A percentile compares a stretch with the other conserved stretches of the same genome.
phyloP scores from a whole-genome alignment of 2,797 vertebrate species.

The Esox lucius region DNA sequence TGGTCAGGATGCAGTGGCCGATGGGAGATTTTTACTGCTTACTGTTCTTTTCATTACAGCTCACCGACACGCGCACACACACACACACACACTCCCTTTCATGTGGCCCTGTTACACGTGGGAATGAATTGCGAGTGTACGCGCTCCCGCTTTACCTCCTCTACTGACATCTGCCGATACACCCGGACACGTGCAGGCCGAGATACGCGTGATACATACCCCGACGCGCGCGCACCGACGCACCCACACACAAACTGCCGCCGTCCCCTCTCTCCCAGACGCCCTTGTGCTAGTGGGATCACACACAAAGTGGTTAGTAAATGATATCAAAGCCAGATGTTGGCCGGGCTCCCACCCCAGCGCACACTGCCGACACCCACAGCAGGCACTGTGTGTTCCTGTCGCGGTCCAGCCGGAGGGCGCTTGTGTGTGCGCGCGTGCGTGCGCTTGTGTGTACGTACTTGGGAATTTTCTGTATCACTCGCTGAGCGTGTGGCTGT shows the following conservation, averaged over 20 bases:
- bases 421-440: slow-evolving; percentile 33
- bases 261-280: slow-evolving; percentile 43
- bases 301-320: slow-evolving; percentile 75
- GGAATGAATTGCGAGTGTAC: not conserved
- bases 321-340: slow-evolving; percentile 79
- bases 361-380: slow-evolving; percentile 25
- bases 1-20: slow-evolving; percentile 18
- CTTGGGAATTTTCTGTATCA: not conserved
- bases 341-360: slow-evolving; percentile 64
- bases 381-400: not conserved
- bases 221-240: slow-evolving; percentile 65
- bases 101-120: not conserved
- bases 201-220: slow-evolving; percentile 56
- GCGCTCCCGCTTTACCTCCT: slow-evolving; percentile 22
- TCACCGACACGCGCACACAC: slow-evolving; percentile 12
- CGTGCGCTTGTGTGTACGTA: slow-evolving; percentile 36
- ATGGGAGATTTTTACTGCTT: slow-evolving; percentile 69
- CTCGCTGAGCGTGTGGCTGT: slow-evolving; percentile 28
- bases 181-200: not conserved
- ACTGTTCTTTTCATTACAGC: slow-evolving; percentile 69
- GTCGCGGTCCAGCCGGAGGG: not conserved
- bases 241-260: slow-evolving; percentile 27
- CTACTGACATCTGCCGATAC: slow-evolving; percentile 72
- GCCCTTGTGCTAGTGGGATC: slow-evolving; percentile 69
- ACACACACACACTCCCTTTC: slow-evolving; percentile 1